Evolutionary conservation across 1,140 invertebrate genomes (phyloP), one percentile per base, ranked within the genome.

Genomic region (Eumaeus atala): DNA sequence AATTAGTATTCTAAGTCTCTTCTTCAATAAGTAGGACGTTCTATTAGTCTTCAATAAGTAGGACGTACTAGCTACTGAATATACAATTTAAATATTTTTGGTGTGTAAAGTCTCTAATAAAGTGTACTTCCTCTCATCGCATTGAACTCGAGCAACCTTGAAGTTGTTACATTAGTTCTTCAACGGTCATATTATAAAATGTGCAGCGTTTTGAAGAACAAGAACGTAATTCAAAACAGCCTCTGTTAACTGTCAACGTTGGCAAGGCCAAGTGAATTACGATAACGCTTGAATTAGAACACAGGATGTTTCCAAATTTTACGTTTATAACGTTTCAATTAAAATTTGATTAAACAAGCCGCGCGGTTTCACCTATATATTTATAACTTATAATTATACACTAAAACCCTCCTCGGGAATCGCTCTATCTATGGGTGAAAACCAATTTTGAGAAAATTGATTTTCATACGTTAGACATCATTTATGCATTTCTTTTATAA

Each of bases 271-370:
- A 68, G 58, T 70, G 67, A 70, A 70, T 67, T 70, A 64, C 73
- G 76, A 82, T 84, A 81, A 70, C 67, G 65, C 50, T 42, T 67
- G 70, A 72, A 76, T 82, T 82, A 80, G 75, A 67, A 74, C 71
- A 82, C 67, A 78, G 74, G 70, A 59, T 75, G 75, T 62, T 61
- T 33, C 36, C 38, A 59, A 63, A 56, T 33, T 17, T 35, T 5
- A 54, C n/a, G 10, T 7, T 11, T 18, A 18, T 44, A 7, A 21
- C 12, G 12, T 28, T 11, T 10, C n/a, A 28, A 28, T 28, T 28
- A 28, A 28, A 28, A 28, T 3, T 3, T 3, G 2, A 28, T 28
- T 28, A 28, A 28, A 28, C n/a, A n/a, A n/a, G n/a, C n/a, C n/a
- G n/a, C n/a, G n/a, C n/a, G n/a, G n/a, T n/a, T n/a, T n/a, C n/a